Evolutionary conservation across 1,140 invertebrate species (phyloP), one percentile per base, ranked within the genome.

Genomic region (Nasonia longicornis): DNA sequence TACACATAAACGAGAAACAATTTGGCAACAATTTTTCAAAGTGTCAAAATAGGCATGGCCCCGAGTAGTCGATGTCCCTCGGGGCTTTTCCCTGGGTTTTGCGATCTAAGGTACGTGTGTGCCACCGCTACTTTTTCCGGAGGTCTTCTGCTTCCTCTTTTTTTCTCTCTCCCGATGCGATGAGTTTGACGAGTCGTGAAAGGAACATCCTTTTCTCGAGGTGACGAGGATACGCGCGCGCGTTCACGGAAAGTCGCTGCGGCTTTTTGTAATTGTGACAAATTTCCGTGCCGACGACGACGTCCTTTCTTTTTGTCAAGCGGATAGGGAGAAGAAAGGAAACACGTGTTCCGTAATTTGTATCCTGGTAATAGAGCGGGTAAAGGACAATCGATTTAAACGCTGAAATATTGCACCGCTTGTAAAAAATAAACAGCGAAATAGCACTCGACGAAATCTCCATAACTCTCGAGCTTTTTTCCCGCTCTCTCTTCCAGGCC

Each of bases 11-110:
- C 67, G 79, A 64, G 80, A 83, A 87, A 87, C 85, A 87, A 87
- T 87, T 86, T 87, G 84, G 84, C 82, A 85, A 85, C 86, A 87
- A 87, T 86, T 85, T 87, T 87, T 86, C 86, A 86, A 86, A 83
- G 84, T 86, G 86, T 86, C 85, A 86, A 86, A 86, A 86, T 84
- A 86, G 78, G 52, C 73, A 76, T 81, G 48, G 64, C 67, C 72
- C 31, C 16, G n/a, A 16, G 45, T 74, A 16, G 45, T 74, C 48
- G 71, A 20, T 42, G 70, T 85, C 85, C 83, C 86, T 38, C 42
- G 84, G 84, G 82, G 75, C 52, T 83, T 77, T 85, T 31, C 11
- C 83, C 81, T 74, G 71, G 80, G 83, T 81, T 79, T 58, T 29
- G 26, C 12, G 67, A 16, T 26, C 22, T 52, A 12, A 26, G 20